Evolutionary conservation across 2,888 invertebrate species (phyloP).

Genomic region (Apoda limacodes): DNA sequence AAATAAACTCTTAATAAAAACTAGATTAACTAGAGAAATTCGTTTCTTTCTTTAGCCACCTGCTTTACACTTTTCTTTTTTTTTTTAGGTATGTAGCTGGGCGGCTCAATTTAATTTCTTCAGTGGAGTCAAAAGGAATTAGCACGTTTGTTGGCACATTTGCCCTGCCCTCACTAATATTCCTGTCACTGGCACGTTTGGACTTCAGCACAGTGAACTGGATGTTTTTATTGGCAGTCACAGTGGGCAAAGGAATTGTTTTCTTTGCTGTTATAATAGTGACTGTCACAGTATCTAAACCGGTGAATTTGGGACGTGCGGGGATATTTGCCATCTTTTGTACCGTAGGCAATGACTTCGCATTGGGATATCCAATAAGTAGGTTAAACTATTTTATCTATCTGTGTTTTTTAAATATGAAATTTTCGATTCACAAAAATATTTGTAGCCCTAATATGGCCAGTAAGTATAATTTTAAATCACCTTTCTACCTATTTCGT

Average conservation of each 20-base stretch:
- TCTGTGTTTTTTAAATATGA: too few species aligned
- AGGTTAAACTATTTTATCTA: too few species aligned
- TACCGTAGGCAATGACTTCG: slow-evolving; percentile 98
- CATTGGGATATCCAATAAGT: slow-evolving; percentile 96
- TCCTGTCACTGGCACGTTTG: slow-evolving; percentile 87
- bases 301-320: slow-evolving; percentile 84
- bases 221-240: slow-evolving; percentile 88
- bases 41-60: too few species aligned
- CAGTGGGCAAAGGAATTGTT: slow-evolving; percentile 86
- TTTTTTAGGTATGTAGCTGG: slow-evolving; percentile 84
- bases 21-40: too few species aligned
- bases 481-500: too few species aligned
- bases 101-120: slow-evolving; percentile 82
- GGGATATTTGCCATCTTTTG: slow-evolving; percentile 95
- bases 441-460: too few species aligned
- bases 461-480: too few species aligned
- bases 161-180: slow-evolving; percentile 91
- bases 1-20: too few species aligned
- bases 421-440: too few species aligned
- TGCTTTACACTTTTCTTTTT: slow-evolving; percentile 9
- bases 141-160: slow-evolving; percentile 94
- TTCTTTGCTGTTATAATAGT: slow-evolving; percentile 84
- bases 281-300: slow-evolving; percentile 82
- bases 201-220: slow-evolving; percentile 89
- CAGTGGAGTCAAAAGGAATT: slow-evolving; percentile 88